These are phyloP conservation scores for Sebastes steindachneri DNA, from an alignment of 2,797 vertebrate species.

Conservation along the genomic window DNA sequence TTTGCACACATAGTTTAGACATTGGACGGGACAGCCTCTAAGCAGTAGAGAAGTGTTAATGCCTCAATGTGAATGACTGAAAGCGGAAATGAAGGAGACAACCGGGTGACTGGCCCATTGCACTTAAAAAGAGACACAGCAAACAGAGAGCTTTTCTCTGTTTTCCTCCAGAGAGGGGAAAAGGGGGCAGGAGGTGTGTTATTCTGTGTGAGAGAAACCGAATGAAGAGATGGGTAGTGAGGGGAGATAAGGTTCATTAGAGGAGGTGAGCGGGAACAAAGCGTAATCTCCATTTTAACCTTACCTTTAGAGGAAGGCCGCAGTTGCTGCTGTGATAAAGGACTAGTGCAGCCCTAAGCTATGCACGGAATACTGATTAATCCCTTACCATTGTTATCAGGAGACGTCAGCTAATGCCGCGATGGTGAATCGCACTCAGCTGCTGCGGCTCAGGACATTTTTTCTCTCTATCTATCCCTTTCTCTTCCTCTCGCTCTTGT, in stretches of 20 bases:
- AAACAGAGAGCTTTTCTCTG: constrained; percentile 45
- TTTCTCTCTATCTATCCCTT: constrained; percentile 41
- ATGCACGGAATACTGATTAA: constrained; percentile 77
- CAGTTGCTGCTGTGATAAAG: constrained; percentile 72
- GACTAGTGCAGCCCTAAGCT: constrained; percentile 56
- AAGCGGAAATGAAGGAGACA: constrained; percentile 47
- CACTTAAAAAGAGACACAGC: constrained; percentile 37
- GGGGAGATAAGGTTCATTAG: constrained; percentile 82
- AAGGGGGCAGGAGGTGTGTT: constrained; percentile 49
- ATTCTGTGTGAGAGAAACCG: constrained; percentile 47
- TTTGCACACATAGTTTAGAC: not conserved
- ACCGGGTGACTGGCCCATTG: constrained; percentile 31
- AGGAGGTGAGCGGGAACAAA: constrained; percentile 72
- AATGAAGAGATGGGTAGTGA: constrained; percentile 67
- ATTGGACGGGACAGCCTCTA: not conserved
- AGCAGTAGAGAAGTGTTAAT: constrained; percentile 19
- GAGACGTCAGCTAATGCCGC: constrained; percentile 65
- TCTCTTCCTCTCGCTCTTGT: constrained; percentile 39
- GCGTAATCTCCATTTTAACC: constrained; percentile 83
- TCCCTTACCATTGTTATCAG: constrained; percentile 73
- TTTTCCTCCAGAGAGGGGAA: constrained; percentile 39
- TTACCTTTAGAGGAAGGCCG: constrained; percentile 76
- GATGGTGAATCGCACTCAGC: constrained; percentile 52
- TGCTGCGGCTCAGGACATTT: constrained; percentile 51
- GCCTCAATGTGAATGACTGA: constrained; percentile 31